Evolutionary conservation across 2,888 invertebrate genomes (phyloP).

Genomic region (Ennomos quercinarius): DNA sequence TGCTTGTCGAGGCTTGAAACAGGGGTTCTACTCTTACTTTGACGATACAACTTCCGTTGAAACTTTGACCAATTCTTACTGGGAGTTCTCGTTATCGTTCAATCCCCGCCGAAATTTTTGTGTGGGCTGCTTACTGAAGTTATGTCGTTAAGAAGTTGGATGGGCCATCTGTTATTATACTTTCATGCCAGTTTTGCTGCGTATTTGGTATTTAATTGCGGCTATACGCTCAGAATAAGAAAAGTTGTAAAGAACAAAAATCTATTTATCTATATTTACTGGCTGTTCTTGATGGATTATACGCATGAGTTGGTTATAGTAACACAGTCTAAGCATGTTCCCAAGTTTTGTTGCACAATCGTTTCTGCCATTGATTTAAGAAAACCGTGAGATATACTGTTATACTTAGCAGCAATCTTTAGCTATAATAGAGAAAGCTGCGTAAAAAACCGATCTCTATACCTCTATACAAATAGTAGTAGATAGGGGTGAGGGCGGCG

Average conservation of each 20-base stretch:
- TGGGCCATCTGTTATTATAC: constrained; percentile 20
- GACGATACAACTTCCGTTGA: constrained; percentile 18
- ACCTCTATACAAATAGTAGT: background rate
- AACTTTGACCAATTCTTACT: constrained; percentile 21
- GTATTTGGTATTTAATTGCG: too few relatives aligned
- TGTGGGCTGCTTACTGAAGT: constrained; percentile 19
- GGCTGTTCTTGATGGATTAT: too few relatives aligned
- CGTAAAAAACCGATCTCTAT: background rate
- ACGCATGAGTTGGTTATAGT: too few relatives aligned
- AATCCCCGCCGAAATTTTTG: constrained; percentile 23
- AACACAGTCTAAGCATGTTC: too few relatives aligned
- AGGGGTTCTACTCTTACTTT: constrained; percentile 17
- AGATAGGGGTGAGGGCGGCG: constrained; percentile 1
- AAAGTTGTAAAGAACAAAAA: too few relatives aligned
- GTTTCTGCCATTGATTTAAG: too few relatives aligned
- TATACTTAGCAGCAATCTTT: too few relatives aligned
- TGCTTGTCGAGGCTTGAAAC: constrained; percentile 40
- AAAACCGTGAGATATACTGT: too few relatives aligned
- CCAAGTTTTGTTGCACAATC: too few relatives aligned
- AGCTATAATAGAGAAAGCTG: too few relatives aligned
- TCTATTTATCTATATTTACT: background rate
- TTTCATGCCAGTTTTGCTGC: constrained; percentile 9
- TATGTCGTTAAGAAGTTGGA: constrained; percentile 26
- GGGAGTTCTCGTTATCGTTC: constrained; percentile 29
- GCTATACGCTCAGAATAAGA: too few relatives aligned